Evolutionary conservation across 2,113 vertebrate species (phyloP), one percentile per base, ranked within the genome.

Genomic region (Oxyura jamaicensis): DNA sequence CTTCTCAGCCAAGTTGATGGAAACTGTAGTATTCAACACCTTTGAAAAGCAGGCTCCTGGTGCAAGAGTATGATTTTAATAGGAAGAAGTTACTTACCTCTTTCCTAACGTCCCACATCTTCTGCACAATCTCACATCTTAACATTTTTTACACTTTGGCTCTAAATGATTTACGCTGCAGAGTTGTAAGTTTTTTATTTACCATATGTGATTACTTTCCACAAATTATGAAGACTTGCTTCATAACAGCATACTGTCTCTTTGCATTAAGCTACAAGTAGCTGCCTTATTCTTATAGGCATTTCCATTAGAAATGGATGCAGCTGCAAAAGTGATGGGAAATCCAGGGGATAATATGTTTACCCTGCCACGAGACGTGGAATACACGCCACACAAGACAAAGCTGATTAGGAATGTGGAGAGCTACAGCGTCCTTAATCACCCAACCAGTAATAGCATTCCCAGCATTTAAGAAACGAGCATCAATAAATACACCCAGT

Each of bases 381-480:
- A 86, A 53, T 52, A 42, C 0, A 0, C 12, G 53, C 35, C 67
- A 68, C 42, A 46, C 4, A 11, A 44, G 83, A 58, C n/a, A 42
- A 62, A 81, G 50, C 18, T 69, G 65, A 69, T 2, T 48, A 0
- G 22, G 65, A 77, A 29, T n/a, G 60, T 88, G 59, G 44, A 52
- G 29, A 93, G 74, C 21, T n/a, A 66, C 29, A 65, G 68, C 3
- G 16, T 69, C 26, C 68, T 59, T 33, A 35, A 77, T 60, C 56
- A 65, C 22, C 33, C 55, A 80, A 8, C 8, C 29, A 31, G 29
- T 21, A 65, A 86, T 53, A 7, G 11, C 68, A 53, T 14, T 63
- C 31, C 31, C 50, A 86, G n/a, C 13, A 7, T 33, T 31, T 68
- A 26, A 65, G 42, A 88, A 79, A 59, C 16, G 62, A 81, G 3